A percentile compares a stretch with the other conserved stretches of the same genome.
These are phyloP conservation scores for Lindbergichthys nudifrons DNA, from an alignment of 2,797 vertebrate species.

Conservation along the genomic window DNA sequence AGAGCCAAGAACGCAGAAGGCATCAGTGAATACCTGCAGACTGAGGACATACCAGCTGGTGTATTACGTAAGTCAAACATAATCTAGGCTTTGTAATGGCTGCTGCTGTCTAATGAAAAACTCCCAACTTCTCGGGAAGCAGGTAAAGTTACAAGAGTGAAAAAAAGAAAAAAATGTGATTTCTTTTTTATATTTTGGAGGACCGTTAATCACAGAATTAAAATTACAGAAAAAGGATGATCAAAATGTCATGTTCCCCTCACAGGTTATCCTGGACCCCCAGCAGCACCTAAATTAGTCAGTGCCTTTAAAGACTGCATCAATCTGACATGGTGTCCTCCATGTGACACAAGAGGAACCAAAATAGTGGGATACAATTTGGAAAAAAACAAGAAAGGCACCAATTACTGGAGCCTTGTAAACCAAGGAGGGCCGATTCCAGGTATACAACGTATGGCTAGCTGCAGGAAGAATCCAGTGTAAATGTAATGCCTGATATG, in stretches of 20 bases:
- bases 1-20: conserved; percentile 88
- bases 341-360: conserved; percentile 83
- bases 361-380: conserved; percentile 88
- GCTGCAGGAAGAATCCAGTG: background rate
- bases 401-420: conserved; percentile 87
- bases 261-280: conserved; percentile 87
- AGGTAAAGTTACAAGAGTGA: background rate
- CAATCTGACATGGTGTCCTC: conserved; percentile 86
- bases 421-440: conserved; percentile 81
- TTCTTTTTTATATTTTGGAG: background rate
- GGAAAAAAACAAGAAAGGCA: conserved; percentile 92
- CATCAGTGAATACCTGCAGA: conserved; percentile 85
- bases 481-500: background rate
- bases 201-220: background rate
- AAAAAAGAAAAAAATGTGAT: background rate
- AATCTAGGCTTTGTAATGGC: conserved; percentile 5
- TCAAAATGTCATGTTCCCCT: background rate
- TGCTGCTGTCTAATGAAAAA: background rate
- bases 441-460: conserved; percentile 73
- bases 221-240: background rate
- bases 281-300: conserved; percentile 85
- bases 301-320: conserved; percentile 85
- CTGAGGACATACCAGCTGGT: conserved; percentile 87
- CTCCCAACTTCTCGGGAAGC: background rate
- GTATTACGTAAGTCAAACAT: conserved; percentile 83